Conservation (phyloP, 2,888 invertebrate species). For the Sphinx pinastri region DNA sequence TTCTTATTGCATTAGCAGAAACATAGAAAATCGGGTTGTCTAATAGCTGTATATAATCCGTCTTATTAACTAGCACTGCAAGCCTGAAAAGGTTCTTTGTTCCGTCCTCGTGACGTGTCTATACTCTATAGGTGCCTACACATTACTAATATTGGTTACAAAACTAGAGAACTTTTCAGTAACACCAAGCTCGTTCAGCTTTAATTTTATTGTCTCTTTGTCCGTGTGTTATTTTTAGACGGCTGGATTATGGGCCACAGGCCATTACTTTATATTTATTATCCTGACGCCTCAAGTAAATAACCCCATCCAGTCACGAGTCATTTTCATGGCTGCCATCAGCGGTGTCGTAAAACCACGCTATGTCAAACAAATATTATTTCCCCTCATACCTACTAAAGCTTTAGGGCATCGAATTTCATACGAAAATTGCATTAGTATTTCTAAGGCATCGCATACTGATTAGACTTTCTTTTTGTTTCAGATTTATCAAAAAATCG, state of each 20-base stretch:
- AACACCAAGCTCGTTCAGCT: not conserved
- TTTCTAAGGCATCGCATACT: not conserved
- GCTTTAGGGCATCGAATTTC: conserved; percentile 7
- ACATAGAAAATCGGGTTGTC: too few relatives aligned
- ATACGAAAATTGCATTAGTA: conserved; percentile 7
- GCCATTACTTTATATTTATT: conserved; percentile 41
- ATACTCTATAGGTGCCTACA: not conserved
- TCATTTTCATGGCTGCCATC: conserved; percentile 52
- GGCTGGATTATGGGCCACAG: conserved; percentile 31
- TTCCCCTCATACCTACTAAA: conserved; percentile 16
- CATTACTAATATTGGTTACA: conserved; percentile 3
- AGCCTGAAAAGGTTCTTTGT: not conserved
- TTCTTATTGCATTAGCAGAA: too few relatives aligned
- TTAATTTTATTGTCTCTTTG: conserved; percentile 24
- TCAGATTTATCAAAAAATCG: conserved; percentile 84
- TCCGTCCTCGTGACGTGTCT: not conserved
- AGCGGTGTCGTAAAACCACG: conserved; percentile 49
- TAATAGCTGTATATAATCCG: too few relatives aligned
- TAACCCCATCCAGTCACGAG: conserved; percentile 45
- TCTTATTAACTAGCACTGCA: not conserved
- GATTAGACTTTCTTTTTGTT: conserved; percentile 54
- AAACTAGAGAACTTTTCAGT: not conserved
- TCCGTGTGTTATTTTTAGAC: conserved; percentile 35
- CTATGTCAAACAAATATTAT: conserved; percentile 33
- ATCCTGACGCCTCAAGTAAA: conserved; percentile 30